Evolutionary conservation across 2,797 vertebrate species (phyloP), one percentile per base, ranked within the genome.

Genomic region (Sebastes taczanowskii): DNA sequence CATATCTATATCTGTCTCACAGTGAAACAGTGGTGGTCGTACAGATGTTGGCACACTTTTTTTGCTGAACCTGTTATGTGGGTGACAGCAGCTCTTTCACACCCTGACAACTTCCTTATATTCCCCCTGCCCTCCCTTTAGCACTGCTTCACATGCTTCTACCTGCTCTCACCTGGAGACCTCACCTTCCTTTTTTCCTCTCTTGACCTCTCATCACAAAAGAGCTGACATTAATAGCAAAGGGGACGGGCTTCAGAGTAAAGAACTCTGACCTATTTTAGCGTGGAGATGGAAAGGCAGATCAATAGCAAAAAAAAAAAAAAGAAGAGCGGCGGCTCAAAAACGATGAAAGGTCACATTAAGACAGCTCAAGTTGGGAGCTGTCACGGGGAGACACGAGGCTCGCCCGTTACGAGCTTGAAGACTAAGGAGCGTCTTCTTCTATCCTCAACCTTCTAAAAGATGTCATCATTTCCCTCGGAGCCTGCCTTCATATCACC

Each of bases 291-390:
- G 49, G 67, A 74, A 32, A 46, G 56, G 62, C 35, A 74, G 77
- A 86, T 88, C 81, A 66, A 70, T 62, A 42, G 58, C 20, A 23
- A 32, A 23, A 23, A 10, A 34, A 66, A 42, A 38, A 49, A 58
- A 16, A 42, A 66, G 56, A 49, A 64, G 53, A 74, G 16, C 16
- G 2, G 18, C 4, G 3, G 55, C 66, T 63, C 60, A 62, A 77
- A 64, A 65, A 65, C 60, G 80, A 85, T 81, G 63, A 86, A 87
- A 91, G 83, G 83, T 86, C 87, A 80, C 46, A 71, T 66, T 53
- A 84, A 68, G 73, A 65, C 70, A 23, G 56, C 55, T 83, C 53
- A 66, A 34, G 55, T 77, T 56, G 29, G 62, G 66, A 52, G 56
- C 74, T 80, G 78, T 84, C 86, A 67, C 62, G 23, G 34, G 11